phyloP scores from a whole-genome alignment of 2,113 vertebrate species.

The Stigmatopora argus region DNA sequence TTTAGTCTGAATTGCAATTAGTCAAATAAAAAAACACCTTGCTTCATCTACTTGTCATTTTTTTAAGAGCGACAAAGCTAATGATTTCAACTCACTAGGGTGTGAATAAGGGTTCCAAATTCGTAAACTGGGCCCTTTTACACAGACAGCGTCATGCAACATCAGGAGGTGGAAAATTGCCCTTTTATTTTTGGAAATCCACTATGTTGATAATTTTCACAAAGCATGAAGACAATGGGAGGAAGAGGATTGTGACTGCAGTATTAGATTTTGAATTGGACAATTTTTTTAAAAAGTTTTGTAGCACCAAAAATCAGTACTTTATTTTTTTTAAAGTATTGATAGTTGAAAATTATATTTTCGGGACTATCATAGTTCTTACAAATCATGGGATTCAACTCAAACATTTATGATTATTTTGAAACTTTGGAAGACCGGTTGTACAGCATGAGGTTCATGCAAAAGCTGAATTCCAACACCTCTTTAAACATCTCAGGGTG shows the following conservation, averaged over 20 bases:
- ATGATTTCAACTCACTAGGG: background rate
- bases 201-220: background rate
- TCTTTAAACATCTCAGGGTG: too few relatives aligned
- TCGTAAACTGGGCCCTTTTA: background rate
- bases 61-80: background rate
- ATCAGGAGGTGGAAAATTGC: background rate
- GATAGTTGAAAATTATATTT: too few relatives aligned
- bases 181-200: background rate
- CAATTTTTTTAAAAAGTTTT: background rate
- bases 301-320: too few relatives aligned
- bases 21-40: background rate
- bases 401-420: too few relatives aligned
- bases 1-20: background rate
- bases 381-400: too few relatives aligned
- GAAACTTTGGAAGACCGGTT: too few relatives aligned
- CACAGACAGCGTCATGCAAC: background rate
- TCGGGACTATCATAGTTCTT: too few relatives aligned
- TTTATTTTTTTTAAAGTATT: too few relatives aligned
- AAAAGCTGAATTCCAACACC: too few relatives aligned
- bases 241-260: background rate
- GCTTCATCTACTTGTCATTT: background rate
- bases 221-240: background rate
- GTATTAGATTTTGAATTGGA: background rate
- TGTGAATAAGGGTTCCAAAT: background rate
- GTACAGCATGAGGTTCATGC: too few relatives aligned